Conservation (phyloP, 64 coral and sea anemone species). For the Montipora foliosa region DNA sequence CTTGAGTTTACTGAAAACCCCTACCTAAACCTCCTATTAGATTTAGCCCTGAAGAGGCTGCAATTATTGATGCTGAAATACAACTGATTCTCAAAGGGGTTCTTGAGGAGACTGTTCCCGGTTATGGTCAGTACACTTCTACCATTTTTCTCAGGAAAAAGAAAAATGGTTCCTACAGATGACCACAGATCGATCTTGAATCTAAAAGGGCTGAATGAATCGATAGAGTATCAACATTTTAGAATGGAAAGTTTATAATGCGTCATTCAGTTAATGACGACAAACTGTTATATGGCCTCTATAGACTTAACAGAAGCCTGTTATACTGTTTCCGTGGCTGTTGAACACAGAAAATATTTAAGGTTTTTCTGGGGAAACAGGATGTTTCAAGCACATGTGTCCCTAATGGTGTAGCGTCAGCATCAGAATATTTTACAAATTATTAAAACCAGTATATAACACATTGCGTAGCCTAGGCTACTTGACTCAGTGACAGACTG, state of each 20-base stretch:
- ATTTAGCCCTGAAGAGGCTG: slow-evolving; percentile 13
- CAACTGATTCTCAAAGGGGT: slow-evolving; percentile 31
- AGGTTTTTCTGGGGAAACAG: slow-evolving; percentile 55
- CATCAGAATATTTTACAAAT: slow-evolving; percentile 31
- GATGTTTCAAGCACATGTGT: slow-evolving; percentile 50
- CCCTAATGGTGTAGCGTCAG: slow-evolving; percentile 22
- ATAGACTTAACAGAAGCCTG: slow-evolving; percentile 60
- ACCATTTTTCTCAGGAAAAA: slow-evolving; percentile 29
- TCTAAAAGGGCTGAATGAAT: slow-evolving; percentile 55
- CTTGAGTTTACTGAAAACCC: slow-evolving; percentile 27
- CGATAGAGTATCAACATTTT: slow-evolving; percentile 51
- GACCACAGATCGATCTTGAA: slow-evolving; percentile 27
- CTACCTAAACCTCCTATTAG: background rate
- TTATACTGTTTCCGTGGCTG: slow-evolving; percentile 47
- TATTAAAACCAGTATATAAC: slow-evolving; percentile 23
- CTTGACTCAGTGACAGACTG: slow-evolving; percentile 34
- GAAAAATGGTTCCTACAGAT: slow-evolving; percentile 30
- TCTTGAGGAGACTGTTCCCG: background rate
- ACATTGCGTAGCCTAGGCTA: slow-evolving; percentile 32
- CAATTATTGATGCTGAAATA: slow-evolving; percentile 45
- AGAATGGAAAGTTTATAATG: slow-evolving; percentile 52
- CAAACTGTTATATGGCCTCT: slow-evolving; percentile 50
- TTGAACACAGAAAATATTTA: slow-evolving; percentile 53
- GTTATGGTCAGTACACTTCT: background rate
- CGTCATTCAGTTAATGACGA: slow-evolving; percentile 37